These are phyloP conservation scores for Hypotaenidia okinawae DNA, from an alignment of 2,797 vertebrate species.

Conservation along the genomic window DNA sequence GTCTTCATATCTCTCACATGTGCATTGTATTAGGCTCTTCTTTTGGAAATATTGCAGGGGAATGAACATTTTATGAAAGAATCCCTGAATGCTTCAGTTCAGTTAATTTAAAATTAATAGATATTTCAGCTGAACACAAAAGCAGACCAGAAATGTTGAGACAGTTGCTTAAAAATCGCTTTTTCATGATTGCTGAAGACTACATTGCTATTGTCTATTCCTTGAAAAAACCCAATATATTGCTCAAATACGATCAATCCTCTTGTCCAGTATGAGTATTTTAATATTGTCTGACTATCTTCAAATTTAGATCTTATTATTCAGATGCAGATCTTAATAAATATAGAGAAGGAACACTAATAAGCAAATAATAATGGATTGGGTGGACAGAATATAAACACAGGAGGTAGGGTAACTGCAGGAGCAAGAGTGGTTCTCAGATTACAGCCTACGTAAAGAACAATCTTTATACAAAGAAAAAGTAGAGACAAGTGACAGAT, in stretches of 20 bases:
- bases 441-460: not conserved
- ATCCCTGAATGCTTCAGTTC: not conserved
- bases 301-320: not conserved
- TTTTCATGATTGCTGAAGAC: not conserved
- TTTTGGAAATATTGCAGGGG: not conserved
- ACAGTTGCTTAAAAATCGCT: not conserved
- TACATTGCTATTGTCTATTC: not conserved
- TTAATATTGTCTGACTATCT: not conserved
- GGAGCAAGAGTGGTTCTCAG: not conserved
- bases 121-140: slow-evolving; percentile 30
- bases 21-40: not conserved
- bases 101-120: slow-evolving; percentile 38
- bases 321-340: not conserved
- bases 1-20: not conserved
- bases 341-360: not conserved
- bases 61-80: slow-evolving; percentile 4
- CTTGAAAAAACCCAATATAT: not conserved
- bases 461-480: not conserved
- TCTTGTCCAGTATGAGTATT: not conserved
- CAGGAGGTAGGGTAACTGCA: not conserved
- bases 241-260: not conserved
- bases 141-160: not conserved
- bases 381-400: not conserved
- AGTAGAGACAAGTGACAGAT: not conserved
- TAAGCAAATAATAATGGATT: not conserved